Conservation (phyloP, 2,113 vertebrate species). For the Vanacampus margaritifer region DNA sequence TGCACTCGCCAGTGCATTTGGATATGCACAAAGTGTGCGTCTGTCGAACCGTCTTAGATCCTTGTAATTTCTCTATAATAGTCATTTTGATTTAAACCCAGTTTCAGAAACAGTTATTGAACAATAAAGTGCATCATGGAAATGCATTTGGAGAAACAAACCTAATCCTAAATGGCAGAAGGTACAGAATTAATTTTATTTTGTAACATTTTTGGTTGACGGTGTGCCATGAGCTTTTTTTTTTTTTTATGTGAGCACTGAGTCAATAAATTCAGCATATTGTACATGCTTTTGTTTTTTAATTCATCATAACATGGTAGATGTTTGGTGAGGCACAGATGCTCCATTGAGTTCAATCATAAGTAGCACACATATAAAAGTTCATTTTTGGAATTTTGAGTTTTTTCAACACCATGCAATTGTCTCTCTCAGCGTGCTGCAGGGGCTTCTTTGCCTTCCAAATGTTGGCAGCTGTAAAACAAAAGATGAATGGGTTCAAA, state of each 20-base stretch:
- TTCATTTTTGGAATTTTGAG: slow-evolving; percentile 31
- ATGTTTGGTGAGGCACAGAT: slow-evolving; percentile 20
- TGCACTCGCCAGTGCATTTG: not conserved
- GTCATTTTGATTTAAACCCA: too few species aligned
- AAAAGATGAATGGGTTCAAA: slow-evolving; percentile 55
- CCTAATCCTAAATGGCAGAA: too few species aligned
- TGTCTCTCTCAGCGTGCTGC: slow-evolving; percentile 32
- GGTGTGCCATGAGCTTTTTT: too few species aligned
- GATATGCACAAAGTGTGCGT: too few species aligned
- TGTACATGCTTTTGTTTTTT: slow-evolving; percentile 5
- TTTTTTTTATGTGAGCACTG: too few species aligned
- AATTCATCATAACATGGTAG: slow-evolving; percentile 15
- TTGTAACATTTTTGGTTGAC: too few species aligned
- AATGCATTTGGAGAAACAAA: too few species aligned
- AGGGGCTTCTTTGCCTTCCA: slow-evolving; percentile 31
- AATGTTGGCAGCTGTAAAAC: slow-evolving; percentile 55
- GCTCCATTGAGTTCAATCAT: slow-evolving; percentile 30
- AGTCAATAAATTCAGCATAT: not conserved
- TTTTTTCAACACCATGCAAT: slow-evolving; percentile 30
- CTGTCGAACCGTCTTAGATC: too few species aligned
- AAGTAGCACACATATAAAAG: slow-evolving; percentile 21
- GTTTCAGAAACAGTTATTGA: too few species aligned
- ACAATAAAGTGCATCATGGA: too few species aligned
- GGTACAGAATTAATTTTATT: too few species aligned
- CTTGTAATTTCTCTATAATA: too few species aligned